These are phyloP conservation scores for Lynx canadensis DNA, from an alignment of 2,113 vertebrate genomes.

Conservation along the genomic window DNA sequence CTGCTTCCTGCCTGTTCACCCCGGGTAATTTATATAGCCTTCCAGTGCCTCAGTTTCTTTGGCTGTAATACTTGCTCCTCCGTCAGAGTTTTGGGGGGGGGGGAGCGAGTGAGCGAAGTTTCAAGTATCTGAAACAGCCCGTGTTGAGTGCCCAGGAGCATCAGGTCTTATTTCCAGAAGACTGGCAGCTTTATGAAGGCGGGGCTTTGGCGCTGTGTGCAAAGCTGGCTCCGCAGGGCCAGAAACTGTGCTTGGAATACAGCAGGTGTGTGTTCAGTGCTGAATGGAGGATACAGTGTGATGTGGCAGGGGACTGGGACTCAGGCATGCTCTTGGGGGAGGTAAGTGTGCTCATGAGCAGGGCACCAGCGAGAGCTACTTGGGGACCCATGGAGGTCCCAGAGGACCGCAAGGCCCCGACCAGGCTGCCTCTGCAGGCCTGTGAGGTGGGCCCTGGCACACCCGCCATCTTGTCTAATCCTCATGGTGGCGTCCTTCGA, in stretches of 20 bases:
- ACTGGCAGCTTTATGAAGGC: not conserved
- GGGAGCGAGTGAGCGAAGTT: not conserved
- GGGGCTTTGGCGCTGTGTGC: not conserved
- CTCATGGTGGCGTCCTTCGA: not conserved
- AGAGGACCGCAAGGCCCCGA: too few species aligned
- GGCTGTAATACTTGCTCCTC: not conserved
- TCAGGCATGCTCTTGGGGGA: not conserved
- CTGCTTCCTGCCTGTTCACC: not conserved
- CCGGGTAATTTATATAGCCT: not conserved
- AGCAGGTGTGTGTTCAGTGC: not conserved
- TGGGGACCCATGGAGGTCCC: not conserved
- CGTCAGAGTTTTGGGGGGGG: not conserved
- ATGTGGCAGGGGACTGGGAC: not conserved
- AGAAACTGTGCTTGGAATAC: not conserved
- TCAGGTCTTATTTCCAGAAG: not conserved
- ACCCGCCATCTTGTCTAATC: not conserved
- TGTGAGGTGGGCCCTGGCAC: rapidly evolving
- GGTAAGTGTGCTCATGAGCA: not conserved
- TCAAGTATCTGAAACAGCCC: not conserved
- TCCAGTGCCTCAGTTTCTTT: not conserved
- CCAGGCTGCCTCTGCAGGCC: not conserved
- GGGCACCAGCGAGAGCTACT: not conserved
- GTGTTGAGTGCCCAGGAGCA: rapidly evolving
- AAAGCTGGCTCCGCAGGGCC: too few species aligned
- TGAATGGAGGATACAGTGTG: too few species aligned